Evolutionary conservation across 2,888 invertebrate species (phyloP), one percentile per base, ranked within the genome.

Genomic region (Andrena trimmerana): DNA sequence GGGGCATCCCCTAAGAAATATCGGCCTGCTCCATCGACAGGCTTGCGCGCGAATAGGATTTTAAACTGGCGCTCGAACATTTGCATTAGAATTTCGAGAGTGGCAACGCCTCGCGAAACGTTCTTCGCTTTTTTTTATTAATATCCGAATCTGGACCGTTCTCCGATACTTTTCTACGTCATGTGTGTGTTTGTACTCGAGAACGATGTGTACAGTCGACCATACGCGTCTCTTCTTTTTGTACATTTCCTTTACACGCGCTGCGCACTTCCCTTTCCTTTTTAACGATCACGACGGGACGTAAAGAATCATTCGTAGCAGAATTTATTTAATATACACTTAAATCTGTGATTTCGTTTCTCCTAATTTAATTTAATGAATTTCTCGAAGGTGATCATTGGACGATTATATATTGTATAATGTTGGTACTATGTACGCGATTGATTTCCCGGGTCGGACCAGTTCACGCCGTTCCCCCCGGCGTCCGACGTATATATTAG

Each of bases 301-400:
- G 42, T 42, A 42, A 42, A 42, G 42, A 42, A 42, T 42, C 10
- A 27, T 24, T 27, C 10, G 20, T 57, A 24, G 69, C 52, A 50
- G 7, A 62, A 72, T 42, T 81, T 78, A 54, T 71, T 77, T 74
- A 70, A 50, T 71, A 71, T 27, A 67, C 70, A 57, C 57, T 57
- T 48, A 65, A 70, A 81, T 80, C 87, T 87, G 88, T 87, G 87
- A 87, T 87, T 80, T 83, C 70, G 73, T 76, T 85, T 78, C 83
- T 81, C 75, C 50, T 81, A 83, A 54, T 79, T 86, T 86, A 70
- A 78, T 75, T 87, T 74, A 69, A 68, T 7, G 31, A 77, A 65
- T 73, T 54, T 54, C 24, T 74, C 3, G 16, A 52, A 67, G 27
- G 66, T 76, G 68, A 67, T 81, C 10, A 60, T 68, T 36, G 71